These are phyloP conservation scores for Prorops nasuta DNA, from an alignment of 1,140 invertebrate genomes.

Conservation along the genomic window DNA sequence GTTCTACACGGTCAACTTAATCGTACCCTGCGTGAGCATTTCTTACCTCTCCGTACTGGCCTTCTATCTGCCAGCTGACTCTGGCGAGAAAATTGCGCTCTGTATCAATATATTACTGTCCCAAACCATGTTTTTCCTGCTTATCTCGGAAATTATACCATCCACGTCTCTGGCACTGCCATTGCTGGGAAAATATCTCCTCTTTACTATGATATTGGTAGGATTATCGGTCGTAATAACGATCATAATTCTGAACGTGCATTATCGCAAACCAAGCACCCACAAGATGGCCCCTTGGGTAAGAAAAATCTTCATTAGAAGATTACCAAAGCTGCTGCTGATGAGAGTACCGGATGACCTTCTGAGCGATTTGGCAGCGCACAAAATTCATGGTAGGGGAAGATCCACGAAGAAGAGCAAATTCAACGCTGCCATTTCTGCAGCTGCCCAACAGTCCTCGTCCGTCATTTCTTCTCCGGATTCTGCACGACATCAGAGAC, in stretches of 20 bases:
- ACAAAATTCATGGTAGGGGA: slow-evolving; percentile 68
- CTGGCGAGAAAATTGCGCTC: slow-evolving; percentile 96
- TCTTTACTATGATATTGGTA: slow-evolving; percentile 98
- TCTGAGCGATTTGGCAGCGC: slow-evolving; percentile 73
- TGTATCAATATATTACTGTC: slow-evolving; percentile 98
- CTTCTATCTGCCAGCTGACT: slow-evolving; percentile 97
- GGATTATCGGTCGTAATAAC: slow-evolving; percentile 95
- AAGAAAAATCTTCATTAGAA: slow-evolving; percentile 81
- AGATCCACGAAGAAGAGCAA: slow-evolving; percentile 64
- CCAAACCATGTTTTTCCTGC: slow-evolving; percentile 98
- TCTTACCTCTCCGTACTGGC: slow-evolving; percentile 89
- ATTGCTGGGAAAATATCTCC: slow-evolving; percentile 94
- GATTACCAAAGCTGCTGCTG: slow-evolving; percentile 77
- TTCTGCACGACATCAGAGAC: slow-evolving; percentile 61
- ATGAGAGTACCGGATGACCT: slow-evolving; percentile 85
- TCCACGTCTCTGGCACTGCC: slow-evolving; percentile 96
- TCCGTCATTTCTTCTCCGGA: slow-evolving; percentile 74
- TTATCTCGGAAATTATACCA: slow-evolving; percentile 97
- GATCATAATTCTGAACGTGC: slow-evolving; percentile 97
- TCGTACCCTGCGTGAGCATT: slow-evolving; percentile 91
- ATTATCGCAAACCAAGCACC: slow-evolving; percentile 97
- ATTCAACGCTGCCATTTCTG: slow-evolving; percentile 65
- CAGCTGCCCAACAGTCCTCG: slow-evolving; percentile 67
- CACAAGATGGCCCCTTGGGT: slow-evolving; percentile 96
- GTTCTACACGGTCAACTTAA: slow-evolving; percentile 95